phyloP scores from a whole-genome alignment of 2,113 vertebrate genomes.

The Paradoxurus hermaphroditus region DNA sequence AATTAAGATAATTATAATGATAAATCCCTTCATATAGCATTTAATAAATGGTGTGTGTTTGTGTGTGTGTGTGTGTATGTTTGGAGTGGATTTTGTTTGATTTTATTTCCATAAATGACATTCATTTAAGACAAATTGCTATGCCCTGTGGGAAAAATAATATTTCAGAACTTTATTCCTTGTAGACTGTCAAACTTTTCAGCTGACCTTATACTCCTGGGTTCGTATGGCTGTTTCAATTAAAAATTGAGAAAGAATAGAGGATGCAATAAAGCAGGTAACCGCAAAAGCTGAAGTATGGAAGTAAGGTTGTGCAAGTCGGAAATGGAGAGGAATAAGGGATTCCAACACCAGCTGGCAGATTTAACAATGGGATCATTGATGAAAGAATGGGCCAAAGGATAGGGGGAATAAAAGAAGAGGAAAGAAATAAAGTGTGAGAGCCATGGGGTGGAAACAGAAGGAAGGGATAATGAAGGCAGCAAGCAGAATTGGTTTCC shows the following conservation, averaged over 20 bases:
- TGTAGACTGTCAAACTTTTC: conserved; percentile 11
- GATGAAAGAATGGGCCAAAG: conserved; percentile 49
- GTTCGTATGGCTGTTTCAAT: conserved; percentile 54
- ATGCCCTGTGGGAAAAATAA: background rate
- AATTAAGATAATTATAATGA: background rate
- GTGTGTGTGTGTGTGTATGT: background rate
- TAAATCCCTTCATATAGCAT: background rate
- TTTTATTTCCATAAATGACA: conserved; percentile 21
- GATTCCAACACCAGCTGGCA: background rate
- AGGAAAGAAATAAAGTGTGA: conserved; percentile 38
- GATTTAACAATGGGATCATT: conserved; percentile 48
- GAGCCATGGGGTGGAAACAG: background rate
- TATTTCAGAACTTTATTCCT: conserved; percentile 39
- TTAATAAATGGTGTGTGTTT: background rate
- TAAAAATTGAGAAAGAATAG: conserved; percentile 60
- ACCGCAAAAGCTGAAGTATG: background rate
- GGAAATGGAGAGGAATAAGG: background rate
- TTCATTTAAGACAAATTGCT: background rate
- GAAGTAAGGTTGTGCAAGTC: background rate
- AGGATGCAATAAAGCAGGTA: conserved; percentile 22
- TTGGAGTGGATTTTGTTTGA: background rate
- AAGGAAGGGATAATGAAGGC: conserved; percentile 48
- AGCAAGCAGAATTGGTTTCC: conserved; percentile 54
- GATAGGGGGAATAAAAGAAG: background rate
- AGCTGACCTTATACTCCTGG: background rate